Evolutionary conservation across 92 coral and sea anemone genomes (phyloP).

Genomic region (Anthopleura xanthogrammica): DNA sequence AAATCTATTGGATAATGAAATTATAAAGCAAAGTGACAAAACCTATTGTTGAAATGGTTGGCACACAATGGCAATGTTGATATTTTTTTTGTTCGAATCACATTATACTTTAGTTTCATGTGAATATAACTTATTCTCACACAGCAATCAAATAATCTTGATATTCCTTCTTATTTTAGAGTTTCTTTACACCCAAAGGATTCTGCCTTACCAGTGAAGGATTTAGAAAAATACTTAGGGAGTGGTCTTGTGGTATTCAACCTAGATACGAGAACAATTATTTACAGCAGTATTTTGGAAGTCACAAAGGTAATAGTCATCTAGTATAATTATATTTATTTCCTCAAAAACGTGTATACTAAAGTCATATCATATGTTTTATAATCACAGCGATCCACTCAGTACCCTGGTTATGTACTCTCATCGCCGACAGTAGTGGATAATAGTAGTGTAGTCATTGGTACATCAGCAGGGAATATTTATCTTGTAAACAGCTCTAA

Average conservation of each 20-base stretch:
- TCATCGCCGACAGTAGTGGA: slow-evolving; percentile 64
- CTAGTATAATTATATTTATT: too few relatives aligned
- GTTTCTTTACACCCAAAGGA: slow-evolving; percentile 7
- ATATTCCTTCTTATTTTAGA: background rate
- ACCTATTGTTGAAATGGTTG: too few relatives aligned
- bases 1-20: too few relatives aligned
- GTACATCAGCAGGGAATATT: slow-evolving; percentile 68
- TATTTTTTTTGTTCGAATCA: too few relatives aligned
- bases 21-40: too few relatives aligned
- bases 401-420: slow-evolving; percentile 64
- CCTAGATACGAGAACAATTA: slow-evolving; percentile 50
- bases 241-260: slow-evolving; percentile 69
- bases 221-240: slow-evolving; percentile 66
- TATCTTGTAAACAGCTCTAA: slow-evolving; percentile 36
- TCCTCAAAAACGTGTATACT: too few relatives aligned
- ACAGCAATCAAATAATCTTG: too few relatives aligned
- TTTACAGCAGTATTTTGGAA: slow-evolving; percentile 58
- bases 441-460: slow-evolving; percentile 56
- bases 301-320: slow-evolving; percentile 58
- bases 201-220: slow-evolving; percentile 35
- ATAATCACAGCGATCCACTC: slow-evolving; percentile 51
- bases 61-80: too few relatives aligned
- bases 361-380: background rate
- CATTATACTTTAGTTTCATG: too few relatives aligned
- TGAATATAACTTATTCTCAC: too few relatives aligned